Conservation (phyloP, 2,113 vertebrate genomes). For the Oxyura jamaicensis region DNA sequence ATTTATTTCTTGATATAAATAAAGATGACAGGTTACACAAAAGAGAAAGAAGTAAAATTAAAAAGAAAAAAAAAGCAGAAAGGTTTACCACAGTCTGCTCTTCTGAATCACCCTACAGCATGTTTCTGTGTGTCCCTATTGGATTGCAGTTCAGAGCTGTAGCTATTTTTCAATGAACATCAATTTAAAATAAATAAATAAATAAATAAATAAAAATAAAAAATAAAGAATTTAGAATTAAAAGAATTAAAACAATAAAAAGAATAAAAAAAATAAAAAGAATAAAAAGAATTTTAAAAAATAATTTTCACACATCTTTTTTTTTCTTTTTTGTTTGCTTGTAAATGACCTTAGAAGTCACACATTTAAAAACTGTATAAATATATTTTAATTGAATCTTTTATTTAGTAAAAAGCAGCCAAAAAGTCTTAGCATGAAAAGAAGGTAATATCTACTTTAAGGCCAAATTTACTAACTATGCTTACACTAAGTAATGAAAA, state of each 20-base stretch:
- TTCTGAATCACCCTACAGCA: neutral
- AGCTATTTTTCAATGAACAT: neutral
- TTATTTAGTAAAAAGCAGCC: neutral
- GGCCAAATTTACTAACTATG: slow-evolving; percentile 13
- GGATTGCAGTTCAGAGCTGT: neutral
- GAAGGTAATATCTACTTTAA: neutral
- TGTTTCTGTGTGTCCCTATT: neutral
- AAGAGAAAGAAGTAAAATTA: neutral
- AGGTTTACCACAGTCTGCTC: neutral
- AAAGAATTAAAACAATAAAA: too few relatives aligned
- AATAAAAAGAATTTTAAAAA: too few relatives aligned
- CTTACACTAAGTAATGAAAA: slow-evolving; percentile 41
- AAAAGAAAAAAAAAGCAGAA: neutral
- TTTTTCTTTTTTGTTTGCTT: neutral
- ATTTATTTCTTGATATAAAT: slow-evolving; percentile 29
- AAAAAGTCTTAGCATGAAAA: slow-evolving; percentile 18
- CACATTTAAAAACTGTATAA: neutral
- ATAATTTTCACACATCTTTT: neutral
- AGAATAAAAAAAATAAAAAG: neutral
- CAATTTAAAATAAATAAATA: neutral
- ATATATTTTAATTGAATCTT: neutral
- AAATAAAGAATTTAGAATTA: too few relatives aligned
- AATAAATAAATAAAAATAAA: neutral
- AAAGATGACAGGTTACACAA: slow-evolving; percentile 6
- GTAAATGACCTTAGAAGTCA: neutral